These are phyloP conservation scores for Sesamia inferens DNA, from an alignment of 2,888 invertebrate species.

Conservation along the genomic window DNA sequence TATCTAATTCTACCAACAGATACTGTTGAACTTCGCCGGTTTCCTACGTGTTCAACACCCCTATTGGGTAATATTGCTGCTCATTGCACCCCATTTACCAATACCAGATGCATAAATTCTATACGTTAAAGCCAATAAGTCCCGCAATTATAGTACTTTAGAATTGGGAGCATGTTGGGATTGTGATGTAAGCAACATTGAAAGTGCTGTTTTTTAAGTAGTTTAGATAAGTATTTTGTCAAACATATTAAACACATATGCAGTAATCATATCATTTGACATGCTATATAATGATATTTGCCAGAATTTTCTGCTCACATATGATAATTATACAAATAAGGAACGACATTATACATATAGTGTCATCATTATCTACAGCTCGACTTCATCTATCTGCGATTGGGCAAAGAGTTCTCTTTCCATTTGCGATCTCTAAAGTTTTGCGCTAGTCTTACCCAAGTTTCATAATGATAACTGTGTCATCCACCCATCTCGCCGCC, in stretches of 20 bases:
- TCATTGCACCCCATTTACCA: slow-evolving; percentile 36
- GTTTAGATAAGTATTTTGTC: not conserved
- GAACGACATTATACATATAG: not conserved
- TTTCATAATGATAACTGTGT: no score
- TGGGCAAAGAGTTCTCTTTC: no score
- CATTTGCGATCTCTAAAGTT: no score
- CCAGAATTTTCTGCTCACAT: no score
- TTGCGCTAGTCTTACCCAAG: no score
- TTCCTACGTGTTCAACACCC: slow-evolving; percentile 34
- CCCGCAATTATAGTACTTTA: slow-evolving; percentile 27
- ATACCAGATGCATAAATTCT: slow-evolving; percentile 55
- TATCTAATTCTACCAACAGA: slow-evolving; percentile 8
- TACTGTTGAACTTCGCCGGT: slow-evolving; percentile 33
- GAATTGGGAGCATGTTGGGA: slow-evolving; percentile 18
- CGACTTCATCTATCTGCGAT: no score
- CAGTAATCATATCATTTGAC: not conserved
- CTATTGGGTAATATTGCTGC: slow-evolving; percentile 24
- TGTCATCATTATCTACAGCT: no score
- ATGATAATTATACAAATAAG: not conserved
- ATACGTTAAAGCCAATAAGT: slow-evolving; percentile 48
- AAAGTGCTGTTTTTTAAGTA: slow-evolving; percentile 18
- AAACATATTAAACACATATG: not conserved
- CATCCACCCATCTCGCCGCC: no score
- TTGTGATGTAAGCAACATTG: slow-evolving; percentile 2
- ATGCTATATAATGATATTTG: not conserved